Evolutionary conservation across 2,888 invertebrate genomes (phyloP).

Genomic region (Ecdyonurus torrentis): DNA sequence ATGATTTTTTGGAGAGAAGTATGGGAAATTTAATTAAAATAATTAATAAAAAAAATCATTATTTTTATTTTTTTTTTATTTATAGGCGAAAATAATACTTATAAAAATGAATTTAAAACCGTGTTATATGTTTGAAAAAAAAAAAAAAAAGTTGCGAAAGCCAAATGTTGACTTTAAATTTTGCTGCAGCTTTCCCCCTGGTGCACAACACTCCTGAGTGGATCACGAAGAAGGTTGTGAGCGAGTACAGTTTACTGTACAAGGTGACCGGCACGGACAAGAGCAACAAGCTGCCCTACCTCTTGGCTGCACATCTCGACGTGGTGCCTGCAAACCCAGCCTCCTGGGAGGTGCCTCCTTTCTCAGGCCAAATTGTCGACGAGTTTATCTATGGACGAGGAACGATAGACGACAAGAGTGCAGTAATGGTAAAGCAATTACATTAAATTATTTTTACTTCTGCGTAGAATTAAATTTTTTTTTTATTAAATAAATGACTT

Average conservation of each 20-base stretch:
- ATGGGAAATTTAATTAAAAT: not conserved
- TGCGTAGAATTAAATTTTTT: not conserved
- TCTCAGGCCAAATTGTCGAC: constrained; percentile 23
- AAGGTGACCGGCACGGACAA: constrained; percentile 20
- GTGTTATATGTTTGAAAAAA: too few relatives aligned
- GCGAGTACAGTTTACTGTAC: constrained; percentile 26
- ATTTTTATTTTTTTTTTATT: not conserved
- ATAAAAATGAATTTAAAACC: not conserved
- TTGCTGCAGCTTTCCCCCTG: constrained; percentile 16
- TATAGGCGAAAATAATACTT: not conserved
- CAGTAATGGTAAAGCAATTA: constrained; percentile 27
- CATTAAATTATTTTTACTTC: not conserved
- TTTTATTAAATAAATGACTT: not conserved
- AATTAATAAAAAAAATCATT: not conserved
- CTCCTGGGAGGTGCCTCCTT: constrained; percentile 22
- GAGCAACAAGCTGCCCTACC: constrained; percentile 22
- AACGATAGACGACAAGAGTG: constrained; percentile 27
- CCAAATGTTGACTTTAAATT: not conserved
- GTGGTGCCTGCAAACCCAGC: constrained; percentile 16
- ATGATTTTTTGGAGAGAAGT: not conserved
- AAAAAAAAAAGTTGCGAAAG: not conserved
- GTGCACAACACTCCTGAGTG: constrained; percentile 16
- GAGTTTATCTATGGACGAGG: constrained; percentile 27
- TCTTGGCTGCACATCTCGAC: constrained; percentile 30
- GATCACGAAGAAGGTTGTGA: constrained; percentile 17